phyloP scores from a whole-genome alignment of 2,113 vertebrate genomes.

The Rynchops niger region DNA sequence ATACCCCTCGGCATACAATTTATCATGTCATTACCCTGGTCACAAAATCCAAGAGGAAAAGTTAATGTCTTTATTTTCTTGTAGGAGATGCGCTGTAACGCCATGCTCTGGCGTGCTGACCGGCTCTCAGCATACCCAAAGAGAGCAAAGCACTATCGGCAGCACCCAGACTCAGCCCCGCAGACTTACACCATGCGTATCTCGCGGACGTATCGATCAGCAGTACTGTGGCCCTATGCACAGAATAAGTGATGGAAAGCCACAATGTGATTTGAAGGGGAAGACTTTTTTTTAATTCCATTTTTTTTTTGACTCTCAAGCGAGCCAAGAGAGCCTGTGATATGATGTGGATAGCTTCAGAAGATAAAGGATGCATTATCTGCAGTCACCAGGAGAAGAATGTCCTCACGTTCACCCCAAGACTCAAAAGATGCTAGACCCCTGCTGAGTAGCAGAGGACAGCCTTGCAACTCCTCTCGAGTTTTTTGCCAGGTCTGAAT shows the following conservation, averaged over 20 bases:
- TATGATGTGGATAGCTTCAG: neutral
- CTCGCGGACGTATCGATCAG: accelerated
- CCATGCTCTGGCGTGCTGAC: accelerated
- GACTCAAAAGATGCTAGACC: neutral
- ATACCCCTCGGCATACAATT: neutral
- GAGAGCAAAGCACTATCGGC: neutral
- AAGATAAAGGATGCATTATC: neutral
- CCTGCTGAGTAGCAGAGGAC: neutral
- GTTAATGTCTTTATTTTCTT: neutral
- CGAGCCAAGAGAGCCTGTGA: neutral
- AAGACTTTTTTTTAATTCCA: neutral
- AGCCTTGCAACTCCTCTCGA: neutral
- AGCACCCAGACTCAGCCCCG: accelerated
- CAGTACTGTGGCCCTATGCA: neutral
- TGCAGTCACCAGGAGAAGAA: neutral
- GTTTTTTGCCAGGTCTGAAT: neutral
- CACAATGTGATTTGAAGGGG: neutral
- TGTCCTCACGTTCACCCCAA: neutral
- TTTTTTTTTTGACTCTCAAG: neutral
- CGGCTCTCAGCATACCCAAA: neutral
- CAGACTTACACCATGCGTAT: neutral
- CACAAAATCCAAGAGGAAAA: neutral
- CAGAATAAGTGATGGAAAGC: neutral
- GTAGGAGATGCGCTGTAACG: accelerated
- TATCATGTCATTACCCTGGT: neutral